A percentile compares a stretch with the other conserved stretches of the same genome.
Evolutionary conservation across 2,888 invertebrate species (phyloP).

Genomic region (Stratiomys singularior): DNA sequence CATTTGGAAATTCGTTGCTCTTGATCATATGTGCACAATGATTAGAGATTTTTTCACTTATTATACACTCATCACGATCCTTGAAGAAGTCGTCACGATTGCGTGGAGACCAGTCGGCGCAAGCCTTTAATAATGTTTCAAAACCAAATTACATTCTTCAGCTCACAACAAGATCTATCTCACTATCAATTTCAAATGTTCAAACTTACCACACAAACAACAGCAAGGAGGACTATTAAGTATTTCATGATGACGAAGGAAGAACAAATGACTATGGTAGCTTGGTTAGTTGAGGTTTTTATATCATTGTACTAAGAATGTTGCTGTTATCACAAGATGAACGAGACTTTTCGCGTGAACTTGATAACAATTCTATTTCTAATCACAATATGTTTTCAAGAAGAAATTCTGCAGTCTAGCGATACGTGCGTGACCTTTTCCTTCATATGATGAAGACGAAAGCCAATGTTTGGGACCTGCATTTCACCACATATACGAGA

Average conservation of each 20-base stretch:
- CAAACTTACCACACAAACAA: not conserved
- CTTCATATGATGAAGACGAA: too few relatives aligned
- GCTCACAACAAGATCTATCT: not conserved
- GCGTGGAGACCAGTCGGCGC: conserved; percentile 1
- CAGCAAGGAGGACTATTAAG: not conserved
- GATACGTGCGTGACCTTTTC: too few relatives aligned
- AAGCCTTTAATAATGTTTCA: not conserved
- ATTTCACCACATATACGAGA: too few relatives aligned
- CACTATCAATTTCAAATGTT: not conserved
- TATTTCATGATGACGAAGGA: not conserved
- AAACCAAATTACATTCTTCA: not conserved
- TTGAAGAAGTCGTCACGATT: not conserved
- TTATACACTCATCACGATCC: conserved; percentile 5
- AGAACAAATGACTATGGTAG: not conserved
- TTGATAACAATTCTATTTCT: too few relatives aligned
- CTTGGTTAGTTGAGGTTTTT: too few relatives aligned
- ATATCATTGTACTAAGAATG: too few relatives aligned
- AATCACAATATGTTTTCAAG: too few relatives aligned
- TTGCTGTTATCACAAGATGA: too few relatives aligned
- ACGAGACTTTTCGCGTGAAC: too few relatives aligned
- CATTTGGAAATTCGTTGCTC: not conserved
- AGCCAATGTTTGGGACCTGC: too few relatives aligned
- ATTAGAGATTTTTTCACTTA: not conserved
- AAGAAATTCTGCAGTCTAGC: too few relatives aligned
- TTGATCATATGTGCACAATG: not conserved